phyloP scores from a whole-genome alignment of 2,797 vertebrate species.

The Aratinga solstitialis region DNA sequence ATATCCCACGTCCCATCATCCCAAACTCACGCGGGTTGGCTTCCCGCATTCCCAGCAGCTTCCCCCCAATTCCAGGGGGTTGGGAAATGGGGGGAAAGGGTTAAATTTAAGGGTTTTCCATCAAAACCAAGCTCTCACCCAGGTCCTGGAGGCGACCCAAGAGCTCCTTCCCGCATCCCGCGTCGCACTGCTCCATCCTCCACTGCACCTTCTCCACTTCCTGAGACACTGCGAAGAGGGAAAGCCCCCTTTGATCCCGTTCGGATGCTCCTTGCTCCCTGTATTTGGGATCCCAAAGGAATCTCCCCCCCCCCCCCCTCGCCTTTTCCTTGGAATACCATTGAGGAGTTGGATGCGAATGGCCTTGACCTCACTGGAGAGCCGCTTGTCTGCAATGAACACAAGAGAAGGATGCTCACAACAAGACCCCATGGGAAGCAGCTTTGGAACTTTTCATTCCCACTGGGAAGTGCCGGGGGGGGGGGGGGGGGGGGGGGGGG shows the following conservation, averaged over 20 bases:
- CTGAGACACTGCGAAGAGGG: neutral
- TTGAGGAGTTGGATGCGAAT: neutral
- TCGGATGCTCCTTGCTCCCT: rapidly evolving
- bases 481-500: too few relatives aligned
- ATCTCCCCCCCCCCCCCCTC: neutral
- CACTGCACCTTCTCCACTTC: neutral
- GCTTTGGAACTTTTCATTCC: rapidly evolving
- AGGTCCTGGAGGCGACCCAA: neutral
- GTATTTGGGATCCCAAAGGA: rapidly evolving
- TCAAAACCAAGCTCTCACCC: neutral
- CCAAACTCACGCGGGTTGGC: too few relatives aligned
- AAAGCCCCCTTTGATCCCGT: rapidly evolving
- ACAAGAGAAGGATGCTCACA: neutral
- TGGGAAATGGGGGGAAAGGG: neutral
- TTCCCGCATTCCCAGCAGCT: rapidly evolving
- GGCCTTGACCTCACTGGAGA: neutral
- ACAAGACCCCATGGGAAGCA: rapidly evolving
- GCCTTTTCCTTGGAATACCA: neutral
- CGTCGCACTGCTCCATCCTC: neutral
- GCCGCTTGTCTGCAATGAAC: neutral
- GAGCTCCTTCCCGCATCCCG: neutral
- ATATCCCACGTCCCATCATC: neutral
- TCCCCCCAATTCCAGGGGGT: rapidly evolving
- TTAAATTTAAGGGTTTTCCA: rapidly evolving
- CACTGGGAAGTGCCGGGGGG: neutral